phyloP scores from a whole-genome alignment of 2,797 vertebrate species.

The Malacoraja senta region DNA sequence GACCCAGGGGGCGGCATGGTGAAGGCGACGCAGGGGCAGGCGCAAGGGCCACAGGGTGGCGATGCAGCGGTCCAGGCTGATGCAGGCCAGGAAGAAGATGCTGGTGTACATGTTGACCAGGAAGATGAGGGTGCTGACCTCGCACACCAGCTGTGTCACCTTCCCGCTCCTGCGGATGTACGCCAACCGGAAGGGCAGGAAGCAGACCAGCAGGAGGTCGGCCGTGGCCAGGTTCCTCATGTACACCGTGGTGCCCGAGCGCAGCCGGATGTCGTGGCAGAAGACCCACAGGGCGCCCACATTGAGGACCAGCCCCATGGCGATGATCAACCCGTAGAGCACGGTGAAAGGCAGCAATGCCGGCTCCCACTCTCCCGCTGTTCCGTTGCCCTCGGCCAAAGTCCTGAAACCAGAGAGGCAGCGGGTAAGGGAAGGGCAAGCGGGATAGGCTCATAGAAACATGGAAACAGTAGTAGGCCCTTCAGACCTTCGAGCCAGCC shows the following conservation, averaged over 20 bases:
- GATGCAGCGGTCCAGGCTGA: slow-evolving; percentile 60
- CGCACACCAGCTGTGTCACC: slow-evolving; percentile 42
- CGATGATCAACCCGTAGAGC: slow-evolving; percentile 49
- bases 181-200: slow-evolving; percentile 56
- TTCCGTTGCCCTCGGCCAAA: too few relatives aligned
- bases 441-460: too few relatives aligned
- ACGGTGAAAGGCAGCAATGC: slow-evolving; percentile 40
- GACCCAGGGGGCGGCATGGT: slow-evolving; percentile 54
- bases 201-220: slow-evolving; percentile 56
- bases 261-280: slow-evolving; percentile 43
- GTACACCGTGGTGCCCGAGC: slow-evolving; percentile 58
- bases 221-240: slow-evolving; percentile 62
- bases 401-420: too few relatives aligned
- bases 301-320: slow-evolving; percentile 53
- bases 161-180: slow-evolving; percentile 40
- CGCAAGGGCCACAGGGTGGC: slow-evolving; percentile 59
- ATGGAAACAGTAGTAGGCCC: too few relatives aligned
- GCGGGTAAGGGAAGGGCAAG: too few relatives aligned
- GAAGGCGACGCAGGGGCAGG: slow-evolving; percentile 43
- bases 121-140: slow-evolving; percentile 49
- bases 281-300: slow-evolving; percentile 54
- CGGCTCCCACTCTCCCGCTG: too few relatives aligned
- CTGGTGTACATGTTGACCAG: slow-evolving; percentile 48
- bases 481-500: too few relatives aligned
- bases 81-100: slow-evolving; percentile 56